These are phyloP conservation scores for Grantiella picta DNA, from an alignment of 2,113 vertebrate genomes.

Conservation along the genomic window DNA sequence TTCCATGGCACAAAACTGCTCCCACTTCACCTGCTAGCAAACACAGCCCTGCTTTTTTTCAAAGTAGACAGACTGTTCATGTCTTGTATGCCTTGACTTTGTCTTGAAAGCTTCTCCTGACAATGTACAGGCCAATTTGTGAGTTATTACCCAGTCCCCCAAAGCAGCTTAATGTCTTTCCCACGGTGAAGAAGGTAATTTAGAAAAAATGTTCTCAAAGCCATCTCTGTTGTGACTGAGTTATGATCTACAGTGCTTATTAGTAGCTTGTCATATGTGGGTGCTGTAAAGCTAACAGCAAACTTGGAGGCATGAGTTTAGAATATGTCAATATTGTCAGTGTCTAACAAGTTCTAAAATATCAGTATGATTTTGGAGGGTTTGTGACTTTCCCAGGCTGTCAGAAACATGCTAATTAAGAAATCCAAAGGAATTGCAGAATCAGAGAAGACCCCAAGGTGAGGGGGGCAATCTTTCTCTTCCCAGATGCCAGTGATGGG, in stretches of 20 bases:
- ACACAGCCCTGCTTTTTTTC: neutral
- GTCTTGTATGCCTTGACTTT: neutral
- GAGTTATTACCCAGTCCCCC: neutral
- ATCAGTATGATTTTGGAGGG: neutral
- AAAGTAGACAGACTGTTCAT: neutral
- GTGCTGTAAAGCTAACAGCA: neutral
- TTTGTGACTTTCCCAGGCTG: neutral
- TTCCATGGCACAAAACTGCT: slow-evolving; percentile 1
- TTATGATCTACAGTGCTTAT: neutral
- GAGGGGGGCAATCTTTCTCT: neutral
- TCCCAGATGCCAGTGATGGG: neutral
- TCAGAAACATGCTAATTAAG: neutral
- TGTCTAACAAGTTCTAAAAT: neutral
- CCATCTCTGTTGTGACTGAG: neutral
- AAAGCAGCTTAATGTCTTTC: neutral
- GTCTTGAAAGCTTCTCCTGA: neutral
- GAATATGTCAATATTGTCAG: neutral
- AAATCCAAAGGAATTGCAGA: neutral
- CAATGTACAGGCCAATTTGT: neutral
- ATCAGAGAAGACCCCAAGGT: neutral
- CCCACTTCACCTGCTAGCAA: slow-evolving; percentile 8
- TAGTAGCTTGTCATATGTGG: neutral
- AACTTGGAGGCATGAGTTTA: neutral
- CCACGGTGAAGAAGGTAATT: neutral
- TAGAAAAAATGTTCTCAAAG: neutral